Base-by-base conservation (phyloP, 2,113 vertebrate species). In the Sorex araneus region DNA sequence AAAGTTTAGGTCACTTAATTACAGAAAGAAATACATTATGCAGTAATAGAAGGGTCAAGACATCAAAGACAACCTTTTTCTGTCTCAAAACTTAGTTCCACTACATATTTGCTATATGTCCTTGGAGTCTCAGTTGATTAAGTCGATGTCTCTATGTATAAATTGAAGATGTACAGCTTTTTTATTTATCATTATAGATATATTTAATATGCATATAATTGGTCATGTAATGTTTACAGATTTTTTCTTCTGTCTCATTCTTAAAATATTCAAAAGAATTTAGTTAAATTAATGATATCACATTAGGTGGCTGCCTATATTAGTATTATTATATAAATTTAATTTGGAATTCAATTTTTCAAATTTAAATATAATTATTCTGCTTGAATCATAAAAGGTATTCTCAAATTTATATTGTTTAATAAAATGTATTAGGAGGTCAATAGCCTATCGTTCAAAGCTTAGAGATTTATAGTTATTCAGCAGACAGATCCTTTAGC, bases 1-100 rank as follows among this genome's bases (percentile, higher is more conserved):
- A 70, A 40, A 92, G 57, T 60, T 25, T 54, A 75, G 32, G n/a
- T 90, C 34, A 92, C 50, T 66, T 94, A 90, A 92, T 82, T 93
- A 75, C 30, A 73, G 60, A 88, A 84, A 43, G 54, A 64, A 70
- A 30, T 54, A 30, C 36, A 63, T 78, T 84, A 84, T 84, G 21
- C 16, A 28, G 3, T 93, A 67, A 73, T 32, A 90, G 80, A 83
- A 90, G 63, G 84, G 36, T 40, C 54, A 54, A 71, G 63, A 64
- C 5, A 27, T 8, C 63, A 64, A 25, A 64, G 63, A 36, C 2
- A 36, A 4, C 2, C 15, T 82, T 45, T 79, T 9, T 5, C 60
- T 81, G 8, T 64, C 64, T 85, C 3, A 30, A 91, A 75, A 89
- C 25, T 4, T 16, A 77, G 7, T 6, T 54, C 15, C 13, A 18